Evolutionary conservation across 1,140 invertebrate genomes (phyloP).

Genomic region (Lethocerus indicus): DNA sequence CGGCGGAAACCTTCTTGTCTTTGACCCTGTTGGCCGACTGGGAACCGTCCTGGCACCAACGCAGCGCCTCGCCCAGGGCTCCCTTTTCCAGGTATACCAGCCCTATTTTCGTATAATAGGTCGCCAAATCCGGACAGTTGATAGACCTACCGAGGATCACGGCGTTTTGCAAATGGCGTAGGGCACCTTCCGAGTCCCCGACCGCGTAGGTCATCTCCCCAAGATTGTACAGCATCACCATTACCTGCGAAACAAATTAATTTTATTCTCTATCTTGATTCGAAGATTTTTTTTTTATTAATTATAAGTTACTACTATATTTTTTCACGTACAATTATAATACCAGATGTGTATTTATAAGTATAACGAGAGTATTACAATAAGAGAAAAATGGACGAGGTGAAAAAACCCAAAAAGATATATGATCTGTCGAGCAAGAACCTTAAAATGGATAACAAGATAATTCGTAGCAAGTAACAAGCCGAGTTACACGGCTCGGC

Average conservation of each 20-base stretch:
- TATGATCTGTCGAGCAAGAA: too few relatives aligned
- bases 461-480: too few relatives aligned
- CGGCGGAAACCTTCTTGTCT: constrained; percentile 3
- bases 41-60: constrained; percentile 4
- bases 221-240: constrained; percentile 11
- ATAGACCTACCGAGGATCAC: constrained; percentile 1
- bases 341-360: too few relatives aligned
- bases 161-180: constrained; percentile 3
- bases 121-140: constrained; percentile 4
- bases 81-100: constrained; percentile 8
- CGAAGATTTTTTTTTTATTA: background rate
- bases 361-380: too few relatives aligned
- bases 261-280: too few relatives aligned
- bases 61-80: background rate
- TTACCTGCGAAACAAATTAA: constrained; percentile 4
- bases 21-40: background rate
- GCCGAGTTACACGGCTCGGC: too few relatives aligned
- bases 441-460: too few relatives aligned
- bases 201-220: background rate
- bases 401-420: too few relatives aligned
- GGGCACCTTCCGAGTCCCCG: constrained; percentile 6
- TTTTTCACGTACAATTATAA: too few relatives aligned
- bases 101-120: constrained; percentile 10
- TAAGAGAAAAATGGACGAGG: too few relatives aligned
- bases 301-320: too few relatives aligned